These are phyloP conservation scores for Lontra canadensis DNA, from an alignment of 2,113 vertebrate genomes.

Conservation along the genomic window DNA sequence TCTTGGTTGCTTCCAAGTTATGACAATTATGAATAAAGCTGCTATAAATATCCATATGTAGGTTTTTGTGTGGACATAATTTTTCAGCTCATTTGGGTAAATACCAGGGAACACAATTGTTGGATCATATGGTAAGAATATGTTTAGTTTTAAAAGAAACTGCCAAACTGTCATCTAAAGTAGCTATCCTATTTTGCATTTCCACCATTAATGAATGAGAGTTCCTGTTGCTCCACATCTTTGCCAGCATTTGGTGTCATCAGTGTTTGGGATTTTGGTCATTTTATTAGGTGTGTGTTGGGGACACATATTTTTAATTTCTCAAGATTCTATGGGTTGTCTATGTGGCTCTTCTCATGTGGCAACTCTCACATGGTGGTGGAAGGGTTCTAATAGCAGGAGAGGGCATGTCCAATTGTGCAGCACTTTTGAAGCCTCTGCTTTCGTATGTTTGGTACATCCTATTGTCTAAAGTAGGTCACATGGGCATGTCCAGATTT, in stretches of 20 bases:
- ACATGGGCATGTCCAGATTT: background rate
- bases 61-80: background rate
- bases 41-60: background rate
- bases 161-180: background rate
- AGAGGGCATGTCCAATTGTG: background rate
- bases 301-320: background rate
- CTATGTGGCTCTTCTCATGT: background rate
- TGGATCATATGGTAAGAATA: background rate
- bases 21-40: background rate
- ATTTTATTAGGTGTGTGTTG: background rate
- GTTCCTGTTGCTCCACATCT: background rate
- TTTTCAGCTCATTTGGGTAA: conserved; percentile 26
- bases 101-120: background rate
- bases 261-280: background rate
- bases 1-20: background rate
- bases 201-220: background rate
- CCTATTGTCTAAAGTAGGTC: background rate
- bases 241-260: background rate
- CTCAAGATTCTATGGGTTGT: background rate
- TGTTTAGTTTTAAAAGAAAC: background rate
- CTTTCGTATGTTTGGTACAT: background rate
- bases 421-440: background rate
- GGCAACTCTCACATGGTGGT: background rate
- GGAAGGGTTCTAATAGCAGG: background rate
- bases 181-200: background rate